Evolutionary conservation across 2,888 invertebrate genomes (phyloP).

Genomic region (Nephrocerus scutellatus): DNA sequence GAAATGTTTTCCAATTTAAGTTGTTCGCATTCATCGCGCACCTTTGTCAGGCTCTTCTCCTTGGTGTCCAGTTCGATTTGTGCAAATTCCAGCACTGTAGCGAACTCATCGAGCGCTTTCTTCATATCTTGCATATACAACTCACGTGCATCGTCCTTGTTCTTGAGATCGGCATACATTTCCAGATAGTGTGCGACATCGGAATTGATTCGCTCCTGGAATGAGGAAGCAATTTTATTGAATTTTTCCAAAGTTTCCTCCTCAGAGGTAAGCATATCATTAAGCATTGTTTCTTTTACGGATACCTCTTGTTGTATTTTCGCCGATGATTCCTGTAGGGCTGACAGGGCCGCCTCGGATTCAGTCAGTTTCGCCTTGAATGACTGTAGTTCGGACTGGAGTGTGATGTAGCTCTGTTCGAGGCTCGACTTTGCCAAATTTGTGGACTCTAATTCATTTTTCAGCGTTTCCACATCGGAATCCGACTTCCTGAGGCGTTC

Average conservation of each 20-base stretch:
- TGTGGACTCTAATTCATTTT: conserved; percentile 41
- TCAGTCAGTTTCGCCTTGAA: conserved; percentile 35
- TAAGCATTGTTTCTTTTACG: conserved; percentile 44
- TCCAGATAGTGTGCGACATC: conserved; percentile 45
- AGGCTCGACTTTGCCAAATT: conserved; percentile 39
- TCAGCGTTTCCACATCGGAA: conserved; percentile 45
- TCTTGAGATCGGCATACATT: conserved; percentile 43
- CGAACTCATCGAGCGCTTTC: conserved; percentile 45
- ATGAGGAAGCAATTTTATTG: conserved; percentile 48
- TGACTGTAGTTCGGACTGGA: conserved; percentile 37
- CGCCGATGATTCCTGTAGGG: conserved; percentile 38
- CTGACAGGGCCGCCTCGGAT: conserved; percentile 33
- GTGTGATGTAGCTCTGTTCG: conserved; percentile 35
- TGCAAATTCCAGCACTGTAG: conserved; percentile 45
- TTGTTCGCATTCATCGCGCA: conserved; percentile 44
- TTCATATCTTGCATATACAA: conserved; percentile 47
- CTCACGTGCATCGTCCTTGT: conserved; percentile 45
- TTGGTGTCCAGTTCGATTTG: conserved; percentile 46
- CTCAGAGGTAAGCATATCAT: conserved; percentile 44
- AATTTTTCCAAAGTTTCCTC: conserved; percentile 47
- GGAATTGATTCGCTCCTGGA: conserved; percentile 46
- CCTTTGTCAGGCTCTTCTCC: conserved; percentile 37
- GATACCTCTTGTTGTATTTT: conserved; percentile 44
- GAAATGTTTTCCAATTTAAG: conserved; percentile 45
- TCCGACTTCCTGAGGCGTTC: conserved; percentile 47